Base-by-base conservation (phyloP, 2,888 invertebrate species). In the Yponomeuta evonymella region DNA sequence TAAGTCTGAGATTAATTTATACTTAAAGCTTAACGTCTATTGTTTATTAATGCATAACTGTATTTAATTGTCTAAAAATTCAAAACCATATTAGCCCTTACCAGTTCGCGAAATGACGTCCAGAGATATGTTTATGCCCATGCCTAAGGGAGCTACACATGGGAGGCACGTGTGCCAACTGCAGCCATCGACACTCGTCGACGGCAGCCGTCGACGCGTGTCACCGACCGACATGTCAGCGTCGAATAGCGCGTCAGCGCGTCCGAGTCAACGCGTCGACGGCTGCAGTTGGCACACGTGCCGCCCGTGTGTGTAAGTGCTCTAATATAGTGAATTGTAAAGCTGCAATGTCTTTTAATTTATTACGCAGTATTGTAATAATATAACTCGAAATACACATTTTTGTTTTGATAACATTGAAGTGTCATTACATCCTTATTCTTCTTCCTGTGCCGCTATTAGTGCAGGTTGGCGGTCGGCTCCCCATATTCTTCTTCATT, bases 21-120 rank as follows among this genome's bases (percentile, higher is more conserved):
- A 58, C 51, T 58, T 58, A 58, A 58, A 65, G 65, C 30, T 65
- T 43, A 12, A 65, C 10, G 29, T 65, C 29, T 30, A 33, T 33
- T 30, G 12, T 12, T 33, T 65, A 29, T 30, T 5, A 65, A 65
- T 65, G 30, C 29, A 9, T 65, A 65, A 29, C 12, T 33, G 4
- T 65, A 65, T 65, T 23, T 33, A 29, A 6, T 8, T 65, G 65
- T 58, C 51, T 15, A 15, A 4, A 15, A 58, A 51, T 12, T 4
- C 2, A 58, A 15, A 58, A 12, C 51, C 2, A 5, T 33, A 10
- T 11, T 23, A 82, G 88, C 90, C 90, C 89, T 91, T 89, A 89
- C 82, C 89, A 90, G 91, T 90, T 90, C 77, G 77, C 43, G 5
- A 80, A 76, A 83, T 82, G 78, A 79, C 91, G 90, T 90, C 91